Conservation (phyloP, 2,113 vertebrate species). For the Condylura cristata region DNA sequence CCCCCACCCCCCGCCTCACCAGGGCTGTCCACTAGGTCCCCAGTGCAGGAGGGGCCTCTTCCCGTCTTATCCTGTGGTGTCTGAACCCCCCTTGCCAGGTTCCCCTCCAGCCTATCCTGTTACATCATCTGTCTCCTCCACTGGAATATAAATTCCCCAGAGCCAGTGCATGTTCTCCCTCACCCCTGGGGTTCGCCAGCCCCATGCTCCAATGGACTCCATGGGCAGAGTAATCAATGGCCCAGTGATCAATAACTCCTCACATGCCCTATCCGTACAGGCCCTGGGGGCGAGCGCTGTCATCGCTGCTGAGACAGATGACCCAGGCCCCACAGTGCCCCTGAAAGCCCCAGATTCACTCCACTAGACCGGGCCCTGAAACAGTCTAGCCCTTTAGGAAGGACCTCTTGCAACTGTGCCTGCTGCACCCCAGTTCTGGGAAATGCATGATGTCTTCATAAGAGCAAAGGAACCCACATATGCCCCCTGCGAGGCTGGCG, state of each 20-base stretch:
- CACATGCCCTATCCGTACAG: fast-evolving
- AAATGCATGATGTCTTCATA: not conserved
- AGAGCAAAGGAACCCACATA: not conserved
- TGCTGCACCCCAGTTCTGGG: too few relatives aligned
- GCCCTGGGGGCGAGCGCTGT: too few relatives aligned
- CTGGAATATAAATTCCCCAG: too few relatives aligned
- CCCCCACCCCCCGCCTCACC: too few relatives aligned
- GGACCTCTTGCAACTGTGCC: not conserved
- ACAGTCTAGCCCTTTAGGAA: not conserved
- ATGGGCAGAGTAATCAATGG: not conserved
- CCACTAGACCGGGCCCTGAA: fast-evolving
- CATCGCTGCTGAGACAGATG: not conserved
- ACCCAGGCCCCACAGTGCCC: not conserved
- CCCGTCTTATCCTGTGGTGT: not conserved
- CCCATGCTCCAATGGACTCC: fast-evolving
- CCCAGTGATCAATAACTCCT: not conserved
- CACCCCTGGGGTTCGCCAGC: fast-evolving
- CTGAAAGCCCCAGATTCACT: not conserved
- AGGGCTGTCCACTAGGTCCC: too few relatives aligned
- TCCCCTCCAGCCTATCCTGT: fast-evolving
- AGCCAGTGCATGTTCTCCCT: not conserved
- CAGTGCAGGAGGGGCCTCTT: not conserved
- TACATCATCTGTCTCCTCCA: not conserved
- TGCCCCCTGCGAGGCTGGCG: not conserved
- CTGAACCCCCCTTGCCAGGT: too few relatives aligned